Evolutionary conservation across 2,797 vertebrate genomes (phyloP), one percentile per base, ranked within the genome.

Genomic region (Lagodon rhomboides): DNA sequence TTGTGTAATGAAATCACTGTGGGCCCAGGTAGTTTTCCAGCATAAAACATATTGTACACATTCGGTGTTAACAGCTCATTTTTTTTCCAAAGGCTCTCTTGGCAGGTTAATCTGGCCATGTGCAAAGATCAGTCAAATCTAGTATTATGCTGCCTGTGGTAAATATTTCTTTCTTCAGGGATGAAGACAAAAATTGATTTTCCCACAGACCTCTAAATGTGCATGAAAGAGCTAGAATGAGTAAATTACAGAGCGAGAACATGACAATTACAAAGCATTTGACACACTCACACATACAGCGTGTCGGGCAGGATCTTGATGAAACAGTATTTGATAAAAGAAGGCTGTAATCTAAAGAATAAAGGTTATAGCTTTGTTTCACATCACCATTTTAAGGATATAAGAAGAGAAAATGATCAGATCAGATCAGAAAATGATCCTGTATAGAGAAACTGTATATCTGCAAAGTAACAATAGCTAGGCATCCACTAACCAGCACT

Each of bases 391-490:
- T 61, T 55, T 13, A 62, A 47, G 5, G 27, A 9, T 41, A 18
- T 17, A n/a, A 74, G n/a, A 6, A 71, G 5, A 34, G 13, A 62
- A 55, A 51, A 0, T n/a, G 10, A 43, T 9, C 38, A 60, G 5
- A 22, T n/a, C n/a, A n/a, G n/a, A n/a, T n/a, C n/a, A n/a, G n/a
- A n/a, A n/a, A n/a, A n/a, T n/a, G 38, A 7, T 49, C 49, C 38
- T 49, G 34, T 34, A 8, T n/a, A 1, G 17, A 51, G n/a, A 73
- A 58, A 71, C 23, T 47, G 20, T 63, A 27, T 59, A 76, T 66
- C 16, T 34, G 46, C 63, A 58, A 23, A 65, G 62, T 69, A 73
- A 61, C 25, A 70, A 47, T 15, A 17, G 66, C 49, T 7, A 49
- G 3, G 60, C 30, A 46, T 15, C 4, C 34, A 53, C 43, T 34